phyloP scores from a whole-genome alignment of 2,888 invertebrate species.

The Cryptocheilus praepositus region DNA sequence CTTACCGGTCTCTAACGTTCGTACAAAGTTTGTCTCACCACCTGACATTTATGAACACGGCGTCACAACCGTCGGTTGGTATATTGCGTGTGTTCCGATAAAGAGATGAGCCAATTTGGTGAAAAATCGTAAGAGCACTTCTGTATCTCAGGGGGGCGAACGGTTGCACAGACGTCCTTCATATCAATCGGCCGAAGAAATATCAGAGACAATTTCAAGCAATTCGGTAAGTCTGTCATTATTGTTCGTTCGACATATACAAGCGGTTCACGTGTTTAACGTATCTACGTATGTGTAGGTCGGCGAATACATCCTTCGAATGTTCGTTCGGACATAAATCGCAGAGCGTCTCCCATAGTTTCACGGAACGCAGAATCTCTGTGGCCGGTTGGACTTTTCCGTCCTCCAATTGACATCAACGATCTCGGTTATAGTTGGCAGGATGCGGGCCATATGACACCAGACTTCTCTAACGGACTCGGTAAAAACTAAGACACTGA shows the following conservation, averaged over 20 bases:
- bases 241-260: too few species aligned
- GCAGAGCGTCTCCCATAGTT: background rate
- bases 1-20: slow-evolving; percentile 66
- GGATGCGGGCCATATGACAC: slow-evolving; percentile 64
- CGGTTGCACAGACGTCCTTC: slow-evolving; percentile 65
- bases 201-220: slow-evolving; percentile 29
- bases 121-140: slow-evolving; percentile 18
- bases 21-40: slow-evolving; percentile 67
- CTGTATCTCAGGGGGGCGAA: slow-evolving; percentile 57
- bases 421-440: slow-evolving; percentile 72
- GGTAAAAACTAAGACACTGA: slow-evolving; percentile 52
- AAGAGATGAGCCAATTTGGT: background rate
- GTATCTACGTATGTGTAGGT: too few species aligned
- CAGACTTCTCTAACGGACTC: slow-evolving; percentile 74
- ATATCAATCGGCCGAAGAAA: slow-evolving; percentile 64
- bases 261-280: too few species aligned
- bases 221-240: slow-evolving; percentile 45
- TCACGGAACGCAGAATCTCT: slow-evolving; percentile 75
- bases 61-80: slow-evolving; percentile 65
- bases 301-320: too few species aligned
- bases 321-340: too few species aligned
- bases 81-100: slow-evolving; percentile 1
- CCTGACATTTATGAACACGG: slow-evolving; percentile 69
- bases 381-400: slow-evolving; percentile 78
- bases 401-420: slow-evolving; percentile 75